Evolutionary conservation across 2,797 vertebrate genomes (phyloP).

Genomic region (Hyperoplus immaculatus): DNA sequence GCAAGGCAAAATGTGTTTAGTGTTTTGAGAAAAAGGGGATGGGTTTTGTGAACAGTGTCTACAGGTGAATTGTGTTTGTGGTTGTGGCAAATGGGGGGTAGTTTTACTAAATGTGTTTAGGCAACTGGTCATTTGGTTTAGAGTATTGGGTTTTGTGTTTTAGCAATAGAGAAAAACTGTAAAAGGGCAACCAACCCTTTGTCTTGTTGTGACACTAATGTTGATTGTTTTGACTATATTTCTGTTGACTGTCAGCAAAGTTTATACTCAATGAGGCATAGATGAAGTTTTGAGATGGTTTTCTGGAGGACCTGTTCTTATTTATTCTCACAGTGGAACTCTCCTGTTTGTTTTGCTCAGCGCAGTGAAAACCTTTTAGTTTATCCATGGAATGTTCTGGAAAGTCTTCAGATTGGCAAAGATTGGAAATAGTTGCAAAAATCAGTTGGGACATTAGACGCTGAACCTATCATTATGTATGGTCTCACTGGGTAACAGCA

Average conservation of each 20-base stretch:
- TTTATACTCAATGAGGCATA: background rate
- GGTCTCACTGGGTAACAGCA: slow-evolving; percentile 11
- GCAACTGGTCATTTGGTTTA: too few relatives aligned
- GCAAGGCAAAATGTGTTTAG: too few relatives aligned
- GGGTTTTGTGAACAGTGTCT: too few relatives aligned
- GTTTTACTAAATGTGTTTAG: too few relatives aligned
- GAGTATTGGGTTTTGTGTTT: too few relatives aligned
- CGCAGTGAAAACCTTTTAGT: slow-evolving; percentile 36
- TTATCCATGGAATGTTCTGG: slow-evolving; percentile 5
- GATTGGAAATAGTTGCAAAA: slow-evolving; percentile 9
- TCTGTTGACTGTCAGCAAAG: background rate
- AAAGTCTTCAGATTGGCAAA: slow-evolving; percentile 11
- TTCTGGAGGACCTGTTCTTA: background rate
- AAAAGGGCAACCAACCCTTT: too few relatives aligned
- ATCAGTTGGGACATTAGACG: slow-evolving; percentile 2
- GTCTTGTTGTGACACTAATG: too few relatives aligned
- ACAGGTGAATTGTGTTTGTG: too few relatives aligned
- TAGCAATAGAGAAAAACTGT: too few relatives aligned
- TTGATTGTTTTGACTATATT: background rate
- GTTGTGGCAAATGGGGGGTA: too few relatives aligned
- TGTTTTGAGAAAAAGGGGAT: too few relatives aligned
- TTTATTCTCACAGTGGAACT: background rate
- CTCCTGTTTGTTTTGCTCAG: background rate
- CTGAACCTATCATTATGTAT: slow-evolving; percentile 30
- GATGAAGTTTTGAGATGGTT: background rate